Conservation (phyloP, 2,797 vertebrate genomes). For the Podargus strigoides region DNA sequence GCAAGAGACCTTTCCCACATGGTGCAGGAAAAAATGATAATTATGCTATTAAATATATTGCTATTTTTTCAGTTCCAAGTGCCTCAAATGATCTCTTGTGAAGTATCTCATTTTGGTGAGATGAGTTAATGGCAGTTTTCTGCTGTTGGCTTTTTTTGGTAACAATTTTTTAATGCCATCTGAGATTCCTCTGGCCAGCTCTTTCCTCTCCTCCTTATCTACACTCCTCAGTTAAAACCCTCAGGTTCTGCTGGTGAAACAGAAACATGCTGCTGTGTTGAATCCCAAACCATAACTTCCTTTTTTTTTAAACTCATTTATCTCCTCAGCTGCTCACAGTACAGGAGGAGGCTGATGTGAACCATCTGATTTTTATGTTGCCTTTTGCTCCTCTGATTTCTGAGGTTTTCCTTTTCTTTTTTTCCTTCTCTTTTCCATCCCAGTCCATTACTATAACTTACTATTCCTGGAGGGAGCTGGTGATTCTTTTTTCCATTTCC, state of each 20-base stretch:
- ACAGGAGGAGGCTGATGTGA: background rate
- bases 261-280: background rate
- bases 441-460: background rate
- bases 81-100: background rate
- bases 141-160: background rate
- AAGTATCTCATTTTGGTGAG: background rate
- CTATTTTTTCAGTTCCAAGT: background rate
- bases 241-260: background rate
- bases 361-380: background rate
- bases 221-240: rapidly evolving
- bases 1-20: background rate
- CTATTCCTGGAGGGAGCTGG: background rate
- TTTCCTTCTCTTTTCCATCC: background rate
- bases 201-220: background rate
- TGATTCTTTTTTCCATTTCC: background rate
- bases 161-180: background rate
- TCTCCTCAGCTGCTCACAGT: background rate
- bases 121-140: background rate
- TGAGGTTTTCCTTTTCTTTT: background rate
- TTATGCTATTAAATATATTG: background rate
- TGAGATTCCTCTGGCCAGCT: background rate
- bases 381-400: background rate
- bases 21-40: background rate
- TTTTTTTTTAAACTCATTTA: background rate
- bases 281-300: background rate